Base-by-base conservation (phyloP, 2,888 invertebrate genomes). In the Alloscopus bannaensis region DNA sequence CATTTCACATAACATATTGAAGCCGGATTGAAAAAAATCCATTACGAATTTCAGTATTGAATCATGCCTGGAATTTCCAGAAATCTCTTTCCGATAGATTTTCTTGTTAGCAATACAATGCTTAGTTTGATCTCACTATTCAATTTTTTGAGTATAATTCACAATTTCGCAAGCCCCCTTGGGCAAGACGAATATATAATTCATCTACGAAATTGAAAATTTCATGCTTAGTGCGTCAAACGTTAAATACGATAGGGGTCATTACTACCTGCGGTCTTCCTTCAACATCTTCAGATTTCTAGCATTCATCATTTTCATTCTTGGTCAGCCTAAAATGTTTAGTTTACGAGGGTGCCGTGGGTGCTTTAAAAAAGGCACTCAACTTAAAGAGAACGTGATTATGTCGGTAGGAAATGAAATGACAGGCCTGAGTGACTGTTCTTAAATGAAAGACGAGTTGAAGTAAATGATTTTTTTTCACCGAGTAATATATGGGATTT, bases 221-320 rank as follows among this genome's bases (percentile, higher is more conserved):
- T 50, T 50, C 62, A 45, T 60, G 50, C 55, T 52, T 55, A 64
- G 55, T 26, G 36, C 72, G 64, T 72, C 72, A 72, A 28, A 8
- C 18, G 40, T 64, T 62, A 52, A 64, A 62, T 22, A 29, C 55
- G 72, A 64, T 72, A 40, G 28, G 72, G 64, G 64, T 65, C 45
- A 73, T 73, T 73, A 73, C 52, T 73, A 73, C 73, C 73, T 65
- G 73, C 57, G 73, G 72, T 52, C 13, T 47, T 45, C 18, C 45
- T 45, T 45, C 18, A 45, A 45, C 3, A 16, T 45, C 45, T 45
- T 3, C 3, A 52, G 52, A 8, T 47, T 18, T 13, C 47, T 6
- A 36, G 26, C 42, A 55, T 24, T 52, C 36, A 36, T 36, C n/a
- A 16, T 52, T 28, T 11, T 28, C 55, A 4, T 11, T 55, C 24